These are phyloP conservation scores for Plutella xylostella DNA, from an alignment of 2,888 invertebrate species.

Conservation along the genomic window DNA sequence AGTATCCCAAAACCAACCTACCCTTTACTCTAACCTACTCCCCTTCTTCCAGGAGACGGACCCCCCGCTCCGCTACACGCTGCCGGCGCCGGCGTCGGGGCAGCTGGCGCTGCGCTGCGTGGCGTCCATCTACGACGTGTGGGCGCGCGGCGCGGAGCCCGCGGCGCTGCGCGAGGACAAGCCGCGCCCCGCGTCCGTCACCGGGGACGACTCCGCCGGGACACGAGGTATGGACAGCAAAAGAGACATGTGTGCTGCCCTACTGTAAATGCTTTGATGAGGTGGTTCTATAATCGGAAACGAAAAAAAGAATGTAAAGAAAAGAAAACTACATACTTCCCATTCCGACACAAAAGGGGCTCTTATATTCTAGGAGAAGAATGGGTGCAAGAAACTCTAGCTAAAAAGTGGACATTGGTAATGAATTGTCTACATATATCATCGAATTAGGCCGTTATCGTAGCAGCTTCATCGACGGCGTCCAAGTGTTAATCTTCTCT, in stretches of 20 bases:
- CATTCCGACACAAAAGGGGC: too few species aligned
- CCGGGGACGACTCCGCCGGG: slow-evolving; percentile 42
- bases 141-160: slow-evolving; percentile 66
- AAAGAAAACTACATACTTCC: too few species aligned
- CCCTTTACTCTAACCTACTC: not conserved
- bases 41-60: not conserved
- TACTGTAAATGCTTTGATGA: not conserved
- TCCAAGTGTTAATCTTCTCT: not conserved
- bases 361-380: too few species aligned
- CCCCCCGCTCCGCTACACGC: slow-evolving; percentile 32
- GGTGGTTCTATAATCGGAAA: not conserved
- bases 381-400: too few species aligned
- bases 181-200: slow-evolving; percentile 61
- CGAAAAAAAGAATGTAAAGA: not conserved
- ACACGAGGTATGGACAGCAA: not conserved
- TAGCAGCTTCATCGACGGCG: not conserved
- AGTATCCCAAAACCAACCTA: too few species aligned
- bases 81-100: slow-evolving; percentile 47
- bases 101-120: slow-evolving; percentile 69
- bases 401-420: too few species aligned
- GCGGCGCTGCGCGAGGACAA: slow-evolving; percentile 68
- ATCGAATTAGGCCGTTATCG: too few species aligned
- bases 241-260: not conserved
- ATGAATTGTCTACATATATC: too few species aligned
- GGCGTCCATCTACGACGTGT: slow-evolving; percentile 70